Conservation (phyloP, 2,113 vertebrate species). For the Shinisaurus crocodilurus region DNA sequence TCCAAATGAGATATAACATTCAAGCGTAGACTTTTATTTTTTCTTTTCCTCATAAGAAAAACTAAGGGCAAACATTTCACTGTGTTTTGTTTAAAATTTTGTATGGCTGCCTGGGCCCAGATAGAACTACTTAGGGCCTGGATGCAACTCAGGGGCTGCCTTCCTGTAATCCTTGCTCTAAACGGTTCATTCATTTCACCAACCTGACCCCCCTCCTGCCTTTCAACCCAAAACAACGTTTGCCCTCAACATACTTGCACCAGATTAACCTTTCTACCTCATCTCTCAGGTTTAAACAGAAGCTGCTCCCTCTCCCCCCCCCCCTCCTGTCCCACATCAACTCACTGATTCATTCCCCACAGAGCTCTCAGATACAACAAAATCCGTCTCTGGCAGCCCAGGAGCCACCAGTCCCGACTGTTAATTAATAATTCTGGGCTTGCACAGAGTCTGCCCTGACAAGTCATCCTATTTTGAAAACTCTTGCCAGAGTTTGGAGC, state of each 20-base stretch:
- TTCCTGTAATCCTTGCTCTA: neutral
- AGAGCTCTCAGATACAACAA: conserved; percentile 7
- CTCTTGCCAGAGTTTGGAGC: conserved; percentile 65
- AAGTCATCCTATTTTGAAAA: conserved; percentile 45
- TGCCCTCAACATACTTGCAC: neutral
- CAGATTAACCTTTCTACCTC: neutral
- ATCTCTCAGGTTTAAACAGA: neutral
- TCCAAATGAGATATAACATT: neutral
- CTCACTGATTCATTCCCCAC: neutral
- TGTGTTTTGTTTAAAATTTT: no score
- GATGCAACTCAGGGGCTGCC: neutral
- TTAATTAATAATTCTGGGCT: conserved; percentile 66
- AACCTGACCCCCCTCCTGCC: neutral
- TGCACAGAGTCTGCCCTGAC: conserved; percentile 38
- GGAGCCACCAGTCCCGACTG: conserved; percentile 34
- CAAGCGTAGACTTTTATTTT: neutral
- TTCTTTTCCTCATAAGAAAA: neutral
- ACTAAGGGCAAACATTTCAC: neutral
- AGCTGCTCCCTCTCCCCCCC: conserved; percentile 11
- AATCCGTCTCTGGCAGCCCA: conserved; percentile 14
- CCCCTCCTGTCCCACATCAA: neutral
- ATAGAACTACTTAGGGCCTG: no score
- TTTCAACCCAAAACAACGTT: neutral
- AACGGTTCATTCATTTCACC: neutral
- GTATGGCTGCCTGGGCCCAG: neutral